These are phyloP conservation scores for Ambastaia sidthimunki DNA, from an alignment of 2,797 vertebrate genomes.

Conservation along the genomic window DNA sequence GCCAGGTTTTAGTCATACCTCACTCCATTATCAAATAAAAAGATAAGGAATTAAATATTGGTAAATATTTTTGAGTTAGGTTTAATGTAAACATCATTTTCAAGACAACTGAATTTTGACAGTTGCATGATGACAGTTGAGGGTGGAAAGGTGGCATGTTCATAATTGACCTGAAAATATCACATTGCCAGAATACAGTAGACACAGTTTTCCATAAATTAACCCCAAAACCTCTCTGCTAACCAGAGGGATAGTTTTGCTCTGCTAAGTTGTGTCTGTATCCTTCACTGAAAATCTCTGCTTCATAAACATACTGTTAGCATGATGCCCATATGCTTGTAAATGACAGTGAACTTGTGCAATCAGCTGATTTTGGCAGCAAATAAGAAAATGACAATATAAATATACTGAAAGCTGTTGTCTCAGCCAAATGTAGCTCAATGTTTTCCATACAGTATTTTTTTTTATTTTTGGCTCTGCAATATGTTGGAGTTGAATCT, in stretches of 20 bases:
- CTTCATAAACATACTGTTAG: not conserved
- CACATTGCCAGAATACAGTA: no score
- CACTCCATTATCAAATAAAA: no score
- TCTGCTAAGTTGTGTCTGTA: not conserved
- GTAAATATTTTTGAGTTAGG: no score
- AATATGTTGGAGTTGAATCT: not conserved
- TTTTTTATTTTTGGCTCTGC: not conserved
- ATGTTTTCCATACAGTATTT: not conserved
- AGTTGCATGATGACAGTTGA: no score
- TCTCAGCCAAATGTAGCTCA: not conserved
- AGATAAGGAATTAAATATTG: no score
- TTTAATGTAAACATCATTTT: no score
- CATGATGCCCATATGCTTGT: not conserved
- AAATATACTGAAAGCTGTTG: not conserved
- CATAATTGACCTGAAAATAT: no score
- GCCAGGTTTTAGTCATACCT: no score
- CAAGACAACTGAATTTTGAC: no score
- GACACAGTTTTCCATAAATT: no score
- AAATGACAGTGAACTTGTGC: not conserved
- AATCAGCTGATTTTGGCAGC: not conserved
- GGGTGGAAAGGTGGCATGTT: no score
- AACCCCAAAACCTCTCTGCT: slow-evolving; percentile 28
- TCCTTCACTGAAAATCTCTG: not conserved
- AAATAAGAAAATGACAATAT: not conserved
- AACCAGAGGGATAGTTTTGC: slow-evolving; percentile 43